Evolutionary conservation across 2,888 invertebrate genomes (phyloP).

Genomic region (Labia minor): DNA sequence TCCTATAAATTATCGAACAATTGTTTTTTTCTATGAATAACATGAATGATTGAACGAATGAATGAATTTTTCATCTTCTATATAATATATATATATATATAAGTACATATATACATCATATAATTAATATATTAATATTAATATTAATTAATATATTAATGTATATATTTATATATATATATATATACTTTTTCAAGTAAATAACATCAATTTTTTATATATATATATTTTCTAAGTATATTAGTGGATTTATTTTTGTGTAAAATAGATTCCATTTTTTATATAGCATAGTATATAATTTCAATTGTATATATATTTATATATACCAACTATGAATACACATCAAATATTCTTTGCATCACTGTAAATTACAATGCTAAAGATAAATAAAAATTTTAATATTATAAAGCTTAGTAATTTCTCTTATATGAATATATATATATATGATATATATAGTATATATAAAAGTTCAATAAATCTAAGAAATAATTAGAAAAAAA

Average conservation of each 20-base stretch:
- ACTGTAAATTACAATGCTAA: background rate
- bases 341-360: background rate
- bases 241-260: background rate
- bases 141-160: too few relatives aligned
- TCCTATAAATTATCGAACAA: background rate
- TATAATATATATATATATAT: too few relatives aligned
- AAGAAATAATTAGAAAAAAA: background rate
- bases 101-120: too few relatives aligned
- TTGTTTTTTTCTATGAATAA: slow-evolving; percentile 13
- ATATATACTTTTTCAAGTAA: too few relatives aligned
- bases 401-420: too few relatives aligned
- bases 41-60: slow-evolving; percentile 13
- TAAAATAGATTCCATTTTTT: background rate
- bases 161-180: too few relatives aligned
- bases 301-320: background rate
- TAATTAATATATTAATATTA: too few relatives aligned
- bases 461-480: background rate
- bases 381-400: too few relatives aligned
- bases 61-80: slow-evolving; percentile 2
- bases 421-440: background rate
- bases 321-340: background rate
- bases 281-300: slow-evolving; percentile 4
- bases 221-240: background rate
- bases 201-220: background rate
- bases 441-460: background rate